Evolutionary conservation across 2,797 vertebrate species (phyloP).

Genomic region (Eospalax fontanierii): DNA sequence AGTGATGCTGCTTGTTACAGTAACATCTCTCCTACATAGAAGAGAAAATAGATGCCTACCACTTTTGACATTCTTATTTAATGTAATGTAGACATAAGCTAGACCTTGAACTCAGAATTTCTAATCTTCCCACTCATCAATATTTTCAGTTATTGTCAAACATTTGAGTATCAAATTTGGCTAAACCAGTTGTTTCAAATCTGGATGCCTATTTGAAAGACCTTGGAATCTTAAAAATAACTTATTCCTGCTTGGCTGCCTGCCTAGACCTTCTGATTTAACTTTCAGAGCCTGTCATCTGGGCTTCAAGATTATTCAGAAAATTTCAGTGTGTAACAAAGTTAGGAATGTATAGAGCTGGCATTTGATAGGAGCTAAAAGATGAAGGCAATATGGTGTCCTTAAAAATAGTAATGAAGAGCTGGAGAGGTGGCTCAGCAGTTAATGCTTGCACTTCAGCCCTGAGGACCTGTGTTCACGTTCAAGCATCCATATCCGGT

Average conservation of each 20-base stretch:
- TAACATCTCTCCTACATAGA: not conserved
- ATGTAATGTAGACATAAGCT: not conserved
- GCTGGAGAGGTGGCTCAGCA: not conserved
- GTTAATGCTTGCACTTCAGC: not conserved
- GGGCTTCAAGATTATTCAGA: not conserved
- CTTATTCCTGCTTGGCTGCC: not conserved
- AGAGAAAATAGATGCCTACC: not conserved
- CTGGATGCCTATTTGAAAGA: constrained; percentile 11
- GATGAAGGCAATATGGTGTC: not conserved
- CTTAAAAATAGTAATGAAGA: not conserved
- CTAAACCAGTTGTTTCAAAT: not conserved
- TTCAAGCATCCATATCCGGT: not conserved
- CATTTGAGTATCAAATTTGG: not conserved
- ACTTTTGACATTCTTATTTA: not conserved
- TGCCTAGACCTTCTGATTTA: not conserved
- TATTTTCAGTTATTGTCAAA: constrained; percentile 25
- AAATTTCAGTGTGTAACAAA: not conserved
- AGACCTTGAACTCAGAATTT: constrained; percentile 14
- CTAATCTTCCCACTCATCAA: not conserved
- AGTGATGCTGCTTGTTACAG: not conserved
- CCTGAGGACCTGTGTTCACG: not conserved
- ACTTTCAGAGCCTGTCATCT: not conserved
- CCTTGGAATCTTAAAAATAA: not conserved
- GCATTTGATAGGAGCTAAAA: not conserved
- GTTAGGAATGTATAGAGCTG: not conserved